Conservation (phyloP, 2,113 vertebrate species). For the Illadopsis cleaveri region DNA sequence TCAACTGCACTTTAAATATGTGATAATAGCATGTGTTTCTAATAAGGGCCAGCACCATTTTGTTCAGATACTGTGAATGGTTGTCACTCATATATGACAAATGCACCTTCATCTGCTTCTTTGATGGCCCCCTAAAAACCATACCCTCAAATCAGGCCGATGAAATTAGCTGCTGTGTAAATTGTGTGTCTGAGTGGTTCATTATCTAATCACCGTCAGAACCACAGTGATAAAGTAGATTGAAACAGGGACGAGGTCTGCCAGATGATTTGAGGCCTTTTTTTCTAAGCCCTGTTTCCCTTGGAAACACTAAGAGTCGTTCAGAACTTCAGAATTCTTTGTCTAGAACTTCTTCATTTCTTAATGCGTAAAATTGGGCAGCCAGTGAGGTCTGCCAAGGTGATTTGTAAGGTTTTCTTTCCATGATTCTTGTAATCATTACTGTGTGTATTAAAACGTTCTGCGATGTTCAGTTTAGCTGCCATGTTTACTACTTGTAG, state of each 20-base stretch:
- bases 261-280: slow-evolving; percentile 81
- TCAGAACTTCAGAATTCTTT: slow-evolving; percentile 76
- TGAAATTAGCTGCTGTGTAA: slow-evolving; percentile 92
- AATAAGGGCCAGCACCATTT: slow-evolving; percentile 84
- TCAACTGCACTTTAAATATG: slow-evolving; percentile 87
- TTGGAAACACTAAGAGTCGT: slow-evolving; percentile 77
- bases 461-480: not conserved
- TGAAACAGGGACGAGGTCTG: slow-evolving; percentile 87
- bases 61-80: slow-evolving; percentile 81
- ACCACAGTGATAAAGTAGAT: slow-evolving; percentile 88
- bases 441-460: slow-evolving; percentile 6
- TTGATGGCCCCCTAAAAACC: slow-evolving; percentile 85
- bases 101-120: slow-evolving; percentile 83
- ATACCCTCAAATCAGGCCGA: slow-evolving; percentile 88
- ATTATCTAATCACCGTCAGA: slow-evolving; percentile 98
- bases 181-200: slow-evolving; percentile 93
- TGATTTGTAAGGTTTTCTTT: slow-evolving; percentile 33
- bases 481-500: not conserved
- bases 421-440: not conserved
- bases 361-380: slow-evolving; percentile 44
- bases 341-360: slow-evolving; percentile 62
- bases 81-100: slow-evolving; percentile 90
- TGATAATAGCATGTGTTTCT: slow-evolving; percentile 87
- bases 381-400: slow-evolving; percentile 6
- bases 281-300: slow-evolving; percentile 77